These are phyloP conservation scores for Drosophila neoperkinsi DNA, from an alignment of 2,888 invertebrate genomes.

Conservation along the genomic window DNA sequence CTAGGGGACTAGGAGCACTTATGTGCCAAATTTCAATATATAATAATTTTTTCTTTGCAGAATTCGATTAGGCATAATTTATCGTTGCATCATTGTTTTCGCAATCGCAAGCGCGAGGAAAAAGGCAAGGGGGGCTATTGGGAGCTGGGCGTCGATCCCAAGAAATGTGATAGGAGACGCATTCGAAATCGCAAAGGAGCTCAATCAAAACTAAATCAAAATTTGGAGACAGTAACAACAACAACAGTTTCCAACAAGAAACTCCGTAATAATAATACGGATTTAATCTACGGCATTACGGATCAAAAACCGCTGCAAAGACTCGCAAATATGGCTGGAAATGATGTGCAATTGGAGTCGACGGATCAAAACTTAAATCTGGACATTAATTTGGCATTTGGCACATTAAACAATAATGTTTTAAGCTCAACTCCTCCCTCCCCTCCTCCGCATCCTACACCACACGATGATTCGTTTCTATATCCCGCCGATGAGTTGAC, in stretches of 20 bases:
- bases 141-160: conserved; percentile 84
- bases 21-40: not conserved
- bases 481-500: conserved; percentile 31
- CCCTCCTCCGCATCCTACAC: conserved; percentile 1
- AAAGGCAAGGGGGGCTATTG: conserved; percentile 85
- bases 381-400: conserved; percentile 21
- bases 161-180: conserved; percentile 83
- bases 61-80: conserved; percentile 85
- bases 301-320: not conserved
- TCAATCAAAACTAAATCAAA: conserved; percentile 26
- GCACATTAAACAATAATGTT: conserved; percentile 4
- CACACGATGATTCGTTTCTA: conserved; percentile 12
- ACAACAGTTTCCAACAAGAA: conserved; percentile 2
- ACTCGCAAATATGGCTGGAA: not conserved
- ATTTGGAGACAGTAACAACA: not conserved
- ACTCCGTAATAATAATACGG: not conserved
- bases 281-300: not conserved
- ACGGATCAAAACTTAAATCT: conserved; percentile 7
- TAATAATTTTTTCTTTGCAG: conserved; percentile 50
- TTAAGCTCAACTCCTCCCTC: not conserved
- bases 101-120: conserved; percentile 84
- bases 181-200: conserved; percentile 80
- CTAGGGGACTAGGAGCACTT: not conserved
- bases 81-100: conserved; percentile 84
- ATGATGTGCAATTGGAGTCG: conserved; percentile 1